phyloP scores from a whole-genome alignment of 2,797 vertebrate genomes.

The Cirrhinus mrigala region DNA sequence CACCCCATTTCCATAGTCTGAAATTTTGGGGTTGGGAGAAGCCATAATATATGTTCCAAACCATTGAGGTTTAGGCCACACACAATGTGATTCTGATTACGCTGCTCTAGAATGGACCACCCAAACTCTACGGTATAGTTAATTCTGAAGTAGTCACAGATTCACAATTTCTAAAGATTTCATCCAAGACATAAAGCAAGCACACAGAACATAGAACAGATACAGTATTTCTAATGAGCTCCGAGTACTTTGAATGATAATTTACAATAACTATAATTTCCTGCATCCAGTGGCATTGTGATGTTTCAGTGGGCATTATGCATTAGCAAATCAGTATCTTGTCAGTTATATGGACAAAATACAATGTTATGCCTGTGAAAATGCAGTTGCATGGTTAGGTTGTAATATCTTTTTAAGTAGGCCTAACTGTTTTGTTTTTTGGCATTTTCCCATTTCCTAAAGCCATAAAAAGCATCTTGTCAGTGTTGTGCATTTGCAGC shows the following conservation, averaged over 20 bases:
- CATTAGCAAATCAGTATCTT: background rate
- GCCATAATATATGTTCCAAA: conserved; percentile 63
- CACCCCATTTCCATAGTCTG: conserved; percentile 66
- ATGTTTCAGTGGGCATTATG: background rate
- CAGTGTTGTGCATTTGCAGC: background rate
- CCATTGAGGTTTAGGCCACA: conserved; percentile 66
- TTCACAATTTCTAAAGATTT: conserved; percentile 61
- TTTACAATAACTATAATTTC: background rate
- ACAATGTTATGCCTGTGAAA: background rate
- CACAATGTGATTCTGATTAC: conserved; percentile 77
- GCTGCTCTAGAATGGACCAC: conserved; percentile 72
- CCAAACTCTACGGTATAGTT: conserved; percentile 62
- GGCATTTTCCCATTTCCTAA: background rate
- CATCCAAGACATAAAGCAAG: background rate
- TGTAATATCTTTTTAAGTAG: background rate
- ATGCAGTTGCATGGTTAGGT: background rate
- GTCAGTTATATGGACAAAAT: background rate
- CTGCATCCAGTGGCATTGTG: background rate
- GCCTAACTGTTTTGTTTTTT: background rate
- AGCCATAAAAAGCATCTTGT: conserved; percentile 1
- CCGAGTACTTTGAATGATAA: background rate
- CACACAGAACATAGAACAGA: background rate
- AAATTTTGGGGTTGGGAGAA: conserved; percentile 66
- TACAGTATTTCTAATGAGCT: conserved; percentile 4
- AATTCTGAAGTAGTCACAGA: conserved; percentile 11